phyloP scores from a whole-genome alignment of 2,113 vertebrate species.

The Mobula birostris region DNA sequence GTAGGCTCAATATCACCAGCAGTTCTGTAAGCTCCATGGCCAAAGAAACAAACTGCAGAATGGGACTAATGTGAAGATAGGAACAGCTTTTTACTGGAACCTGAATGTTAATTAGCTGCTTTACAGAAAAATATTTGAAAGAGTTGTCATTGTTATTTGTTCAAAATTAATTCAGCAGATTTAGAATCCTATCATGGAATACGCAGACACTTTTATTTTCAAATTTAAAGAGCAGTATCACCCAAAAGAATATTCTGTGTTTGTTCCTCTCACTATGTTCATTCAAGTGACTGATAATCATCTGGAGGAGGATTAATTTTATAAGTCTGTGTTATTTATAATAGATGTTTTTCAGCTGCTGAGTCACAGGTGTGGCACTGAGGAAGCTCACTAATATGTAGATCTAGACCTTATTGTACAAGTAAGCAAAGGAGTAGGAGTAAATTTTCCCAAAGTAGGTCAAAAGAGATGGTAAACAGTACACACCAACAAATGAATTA shows the following conservation, averaged over 20 bases:
- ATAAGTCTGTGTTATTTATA: background rate
- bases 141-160: background rate
- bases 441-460: background rate
- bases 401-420: too few species aligned
- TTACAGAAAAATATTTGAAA: background rate
- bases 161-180: background rate
- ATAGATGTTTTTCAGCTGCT: background rate
- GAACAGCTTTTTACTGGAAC: slow-evolving; percentile 9
- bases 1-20: background rate
- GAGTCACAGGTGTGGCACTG: background rate
- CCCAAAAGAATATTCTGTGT: background rate
- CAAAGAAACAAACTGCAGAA: background rate
- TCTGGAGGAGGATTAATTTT: background rate
- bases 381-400: background rate
- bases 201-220: background rate
- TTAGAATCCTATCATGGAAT: background rate
- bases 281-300: background rate
- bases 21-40: too few species aligned
- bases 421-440: too few species aligned
- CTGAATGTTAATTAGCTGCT: background rate
- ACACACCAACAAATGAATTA: background rate
- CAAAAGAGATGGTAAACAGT: background rate
- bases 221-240: slow-evolving; percentile 24
- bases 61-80: background rate
- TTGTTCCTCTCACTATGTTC: background rate